Evolutionary conservation across 2,113 vertebrate genomes (phyloP), one percentile per base, ranked within the genome.

Genomic region (Saguinus midas): DNA sequence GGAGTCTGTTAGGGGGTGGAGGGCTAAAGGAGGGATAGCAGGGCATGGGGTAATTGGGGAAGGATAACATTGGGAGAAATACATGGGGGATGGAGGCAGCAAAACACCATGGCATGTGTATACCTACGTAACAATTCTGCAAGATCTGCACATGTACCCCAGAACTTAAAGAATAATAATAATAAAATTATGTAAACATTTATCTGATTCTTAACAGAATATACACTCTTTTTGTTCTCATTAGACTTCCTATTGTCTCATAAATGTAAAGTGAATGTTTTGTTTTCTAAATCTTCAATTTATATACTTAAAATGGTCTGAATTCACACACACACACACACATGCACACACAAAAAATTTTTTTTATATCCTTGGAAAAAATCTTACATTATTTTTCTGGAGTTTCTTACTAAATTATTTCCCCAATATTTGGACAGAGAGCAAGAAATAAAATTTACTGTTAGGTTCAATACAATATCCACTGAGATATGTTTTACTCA

Each of bases 281-380:
- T 57, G 11, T 72, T 76, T 29, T 12, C 0, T 66, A 78, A 72
- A 81, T 78, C 75, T 72, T 50, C 23, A 37, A 27, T 52, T 45
- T 90, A 72, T 37, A 58, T 21, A 12, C 8, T 48, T 5, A 92
- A 64, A 92, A 50, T 72, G 1, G 8, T 73, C 3, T 86, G 16
- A 94, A 81, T 8, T 68, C 68, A 85, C 3, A n/a, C 1, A 48
- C 3, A 75, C 7, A 16, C 1, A 45, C 3, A 8, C 11, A 27
- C 40, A 14, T 1, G 37, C 0, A 8, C 0, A 8, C 6, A 16
- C 73, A 76, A 37, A 76, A 72, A 50, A 5, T 2, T 3, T 3
- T 84, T 87, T 75, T 82, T 68, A 35, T 43, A 52, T 52, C 8
- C 20, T n/a, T 57, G 23, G 43, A 18, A 88, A 64, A 64, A 87